Evolutionary conservation across 2,113 vertebrate species (phyloP), one percentile per base, ranked within the genome.

Genomic region (Rattus rattus): DNA sequence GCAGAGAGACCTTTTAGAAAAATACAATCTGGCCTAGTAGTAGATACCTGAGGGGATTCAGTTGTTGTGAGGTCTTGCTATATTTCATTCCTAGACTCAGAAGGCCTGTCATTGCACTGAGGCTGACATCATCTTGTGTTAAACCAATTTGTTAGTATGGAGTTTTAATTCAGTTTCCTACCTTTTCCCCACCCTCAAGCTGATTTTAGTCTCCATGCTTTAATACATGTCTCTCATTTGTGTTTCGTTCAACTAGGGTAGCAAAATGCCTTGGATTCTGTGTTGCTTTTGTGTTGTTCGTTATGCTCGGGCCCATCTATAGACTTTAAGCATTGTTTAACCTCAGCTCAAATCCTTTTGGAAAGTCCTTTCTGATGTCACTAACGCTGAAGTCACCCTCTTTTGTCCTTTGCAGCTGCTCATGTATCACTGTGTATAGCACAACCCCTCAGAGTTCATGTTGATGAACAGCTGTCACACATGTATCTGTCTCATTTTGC

Each of bases 211-310:
- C 36, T 86, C 14, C 73, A 30, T 65, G n/a, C 19, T 14, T 91
- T 92, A 28, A 49, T 94, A 61, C 33, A 9, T 49, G 90, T 86
- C 17, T 88, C 13, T 95, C 36, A 43, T 4, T 63, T 76, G n/a
- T 22, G 36, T 85, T 86, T 22, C 11, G 17, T 14, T 84, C 63
- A 80, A 26, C 8, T 19, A 80, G 72, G 49, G 24, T 12, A 70
- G 75, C 24, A 36, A 56, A 85, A 36, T 22, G 63, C 4, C 17
- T 88, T 2, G 1, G 1, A 6, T 67, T n/a, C 83, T 69, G 20
- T 43, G 8, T 85, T 43, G 14, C n/a, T 11, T 63, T 43, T 63
- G n/a, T 39, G 13, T 39, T 39, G 7, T 61, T 63, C 36, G 28
- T 28, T 65, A 9, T 43, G 59, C 24, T 11, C 13, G 1, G 61